Evolutionary conservation across 2,888 invertebrate species (phyloP).

Genomic region (Alcis repandata): DNA sequence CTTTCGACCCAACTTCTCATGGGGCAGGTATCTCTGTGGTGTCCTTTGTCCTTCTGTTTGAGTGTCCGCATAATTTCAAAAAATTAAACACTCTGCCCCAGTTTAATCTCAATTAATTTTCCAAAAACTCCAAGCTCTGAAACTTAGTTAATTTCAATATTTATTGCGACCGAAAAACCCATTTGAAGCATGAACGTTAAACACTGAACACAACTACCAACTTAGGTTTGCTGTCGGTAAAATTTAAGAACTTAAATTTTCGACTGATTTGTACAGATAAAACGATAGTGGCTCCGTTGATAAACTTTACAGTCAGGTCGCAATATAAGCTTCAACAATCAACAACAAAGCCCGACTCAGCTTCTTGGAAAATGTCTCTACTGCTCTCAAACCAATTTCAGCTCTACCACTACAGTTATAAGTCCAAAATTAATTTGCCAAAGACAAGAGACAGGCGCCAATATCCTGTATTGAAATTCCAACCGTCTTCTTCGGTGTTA

Average conservation of each 20-base stretch:
- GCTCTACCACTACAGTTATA: neutral
- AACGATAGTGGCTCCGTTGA: neutral
- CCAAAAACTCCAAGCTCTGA: conserved; percentile 1
- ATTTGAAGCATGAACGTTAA: conserved; percentile 24
- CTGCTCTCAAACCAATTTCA: neutral
- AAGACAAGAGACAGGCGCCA: neutral
- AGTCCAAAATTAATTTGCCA: neutral
- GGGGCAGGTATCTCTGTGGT: no score
- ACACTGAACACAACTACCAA: conserved; percentile 2
- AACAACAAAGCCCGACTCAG: conserved; percentile 27
- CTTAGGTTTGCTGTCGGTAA: neutral
- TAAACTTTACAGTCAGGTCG: neutral
- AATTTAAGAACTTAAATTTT: neutral
- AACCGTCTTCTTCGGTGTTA: conserved; percentile 4
- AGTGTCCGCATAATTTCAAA: neutral
- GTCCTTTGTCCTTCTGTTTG: neutral
- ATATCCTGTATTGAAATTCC: conserved; percentile 5
- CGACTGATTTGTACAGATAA: neutral
- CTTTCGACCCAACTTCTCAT: no score
- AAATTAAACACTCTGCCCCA: conserved; percentile 1
- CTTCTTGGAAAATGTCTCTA: conserved; percentile 20
- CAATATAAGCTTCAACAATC: conserved; percentile 17
- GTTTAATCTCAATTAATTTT: conserved; percentile 4
- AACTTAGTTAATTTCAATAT: conserved; percentile 23
- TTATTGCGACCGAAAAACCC: conserved; percentile 20